Conservation (phyloP, 2,888 invertebrate genomes). For the Macaria notata region DNA sequence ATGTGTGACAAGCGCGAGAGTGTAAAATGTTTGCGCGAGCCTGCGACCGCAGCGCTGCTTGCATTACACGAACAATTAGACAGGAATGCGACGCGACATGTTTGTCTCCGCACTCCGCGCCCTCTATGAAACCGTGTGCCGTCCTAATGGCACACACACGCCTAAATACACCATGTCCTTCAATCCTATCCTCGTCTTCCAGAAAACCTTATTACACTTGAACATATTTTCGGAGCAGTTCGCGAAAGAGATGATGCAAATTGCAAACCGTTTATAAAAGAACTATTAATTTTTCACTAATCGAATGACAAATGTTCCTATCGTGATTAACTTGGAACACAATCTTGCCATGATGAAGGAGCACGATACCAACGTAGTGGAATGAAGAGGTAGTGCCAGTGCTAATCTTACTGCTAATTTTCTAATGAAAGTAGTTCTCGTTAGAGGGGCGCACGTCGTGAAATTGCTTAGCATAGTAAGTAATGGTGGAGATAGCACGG, state of each 20-base stretch:
- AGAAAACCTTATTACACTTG: no score
- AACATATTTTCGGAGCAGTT: no score
- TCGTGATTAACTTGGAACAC: no score
- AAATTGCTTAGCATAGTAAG: slow-evolving; percentile 11
- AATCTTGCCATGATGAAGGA: background rate
- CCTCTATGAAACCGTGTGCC: slow-evolving; percentile 15
- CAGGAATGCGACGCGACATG: slow-evolving; percentile 37
- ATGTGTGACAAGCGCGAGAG: slow-evolving; percentile 25
- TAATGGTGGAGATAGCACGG: slow-evolving; percentile 4
- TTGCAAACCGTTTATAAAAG: no score
- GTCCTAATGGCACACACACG: slow-evolving; percentile 3
- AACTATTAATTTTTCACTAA: no score
- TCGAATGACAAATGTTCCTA: no score
- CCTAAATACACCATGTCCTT: no score
- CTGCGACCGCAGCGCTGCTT: slow-evolving; percentile 37
- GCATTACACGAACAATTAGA: slow-evolving; percentile 57
- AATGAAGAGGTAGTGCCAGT: slow-evolving; percentile 6
- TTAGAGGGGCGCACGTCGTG: slow-evolving; percentile 6
- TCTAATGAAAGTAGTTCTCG: slow-evolving; percentile 12
- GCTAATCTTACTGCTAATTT: slow-evolving; percentile 6
- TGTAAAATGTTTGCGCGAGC: slow-evolving; percentile 36
- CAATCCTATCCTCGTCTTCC: no score
- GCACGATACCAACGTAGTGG: background rate
- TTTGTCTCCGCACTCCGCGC: slow-evolving; percentile 9
- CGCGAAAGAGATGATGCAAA: no score